These are phyloP conservation scores for Drosophila sproati DNA, from an alignment of 1,140 invertebrate genomes.

Conservation along the genomic window DNA sequence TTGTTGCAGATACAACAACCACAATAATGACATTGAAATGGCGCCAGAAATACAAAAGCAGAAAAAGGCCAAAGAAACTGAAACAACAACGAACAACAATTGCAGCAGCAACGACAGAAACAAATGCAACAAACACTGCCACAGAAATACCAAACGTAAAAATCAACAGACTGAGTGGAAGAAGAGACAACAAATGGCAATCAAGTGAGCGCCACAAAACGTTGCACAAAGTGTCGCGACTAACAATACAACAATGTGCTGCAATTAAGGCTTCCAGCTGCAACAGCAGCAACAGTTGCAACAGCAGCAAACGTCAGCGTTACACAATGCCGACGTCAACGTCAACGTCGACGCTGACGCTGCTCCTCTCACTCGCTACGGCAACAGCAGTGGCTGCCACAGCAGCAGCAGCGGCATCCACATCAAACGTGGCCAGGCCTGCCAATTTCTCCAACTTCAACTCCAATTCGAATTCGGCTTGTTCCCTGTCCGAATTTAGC, in stretches of 20 bases:
- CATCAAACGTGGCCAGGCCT: conserved; percentile 52
- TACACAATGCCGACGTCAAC: conserved; percentile 50
- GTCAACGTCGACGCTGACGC: conserved; percentile 47
- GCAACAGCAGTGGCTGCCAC: conserved; percentile 27
- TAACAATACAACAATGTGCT: conserved; percentile 60
- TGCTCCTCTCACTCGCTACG: conserved; percentile 53
- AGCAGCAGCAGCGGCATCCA: conserved; percentile 28
- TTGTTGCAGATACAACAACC: conserved; percentile 53
- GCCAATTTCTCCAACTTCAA: conserved; percentile 35
- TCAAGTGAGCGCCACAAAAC: conserved; percentile 66
- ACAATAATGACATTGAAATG: conserved; percentile 82
- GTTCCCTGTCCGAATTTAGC: conserved; percentile 91
- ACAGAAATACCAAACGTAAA: conserved; percentile 42
- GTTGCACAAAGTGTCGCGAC: conserved; percentile 54
- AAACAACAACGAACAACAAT: conserved; percentile 62
- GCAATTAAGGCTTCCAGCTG: conserved; percentile 70
- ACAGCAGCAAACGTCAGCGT: conserved; percentile 43
- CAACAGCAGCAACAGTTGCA: conserved; percentile 25
- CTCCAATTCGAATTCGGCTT: conserved; percentile 72
- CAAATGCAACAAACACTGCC: conserved; percentile 27
- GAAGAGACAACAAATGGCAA: conserved; percentile 48
- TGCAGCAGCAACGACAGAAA: conserved; percentile 52
- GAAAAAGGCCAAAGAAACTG: conserved; percentile 80
- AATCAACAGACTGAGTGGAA: conserved; percentile 62
- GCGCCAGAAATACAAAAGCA: conserved; percentile 83